Conservation (phyloP, 2,888 invertebrate species). For the Lasioglossum zephyrum region DNA sequence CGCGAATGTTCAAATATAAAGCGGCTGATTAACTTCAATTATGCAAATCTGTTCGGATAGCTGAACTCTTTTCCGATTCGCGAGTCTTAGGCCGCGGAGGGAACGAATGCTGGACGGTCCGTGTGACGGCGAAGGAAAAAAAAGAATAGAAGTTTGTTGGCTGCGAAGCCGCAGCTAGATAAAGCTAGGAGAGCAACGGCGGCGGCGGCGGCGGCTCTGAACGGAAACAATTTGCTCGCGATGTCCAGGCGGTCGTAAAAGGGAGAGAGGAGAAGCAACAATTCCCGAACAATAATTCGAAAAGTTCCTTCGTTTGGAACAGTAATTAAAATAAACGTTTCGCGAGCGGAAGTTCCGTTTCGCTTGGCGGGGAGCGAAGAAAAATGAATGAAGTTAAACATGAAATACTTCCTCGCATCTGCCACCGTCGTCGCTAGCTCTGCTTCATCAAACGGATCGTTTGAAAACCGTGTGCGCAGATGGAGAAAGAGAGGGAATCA, state of each 20-base stretch:
- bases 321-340: slow-evolving; percentile 63
- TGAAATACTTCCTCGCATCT: slow-evolving; percentile 65
- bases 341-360: slow-evolving; percentile 25
- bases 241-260: slow-evolving; percentile 22
- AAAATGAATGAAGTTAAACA: slow-evolving; percentile 61
- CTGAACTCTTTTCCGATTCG: slow-evolving; percentile 14
- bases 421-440: slow-evolving; percentile 43
- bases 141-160: not conserved
- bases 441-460: slow-evolving; percentile 60
- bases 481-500: slow-evolving; percentile 59
- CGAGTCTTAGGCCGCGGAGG: slow-evolving; percentile 8
- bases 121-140: not conserved
- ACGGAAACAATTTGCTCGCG: slow-evolving; percentile 39
- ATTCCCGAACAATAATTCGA: slow-evolving; percentile 52
- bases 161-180: slow-evolving; percentile 15
- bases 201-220: not conserved
- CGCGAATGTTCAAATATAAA: slow-evolving; percentile 10
- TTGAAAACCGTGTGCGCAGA: slow-evolving; percentile 59
- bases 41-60: not conserved
- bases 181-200: slow-evolving; percentile 30
- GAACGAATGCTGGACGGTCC: not conserved
- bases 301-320: slow-evolving; percentile 57
- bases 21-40: not conserved
- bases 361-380: slow-evolving; percentile 41
- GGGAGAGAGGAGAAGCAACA: slow-evolving; percentile 13